These are phyloP conservation scores for Epinotia bilunana DNA, from an alignment of 2,888 invertebrate species.

Conservation along the genomic window DNA sequence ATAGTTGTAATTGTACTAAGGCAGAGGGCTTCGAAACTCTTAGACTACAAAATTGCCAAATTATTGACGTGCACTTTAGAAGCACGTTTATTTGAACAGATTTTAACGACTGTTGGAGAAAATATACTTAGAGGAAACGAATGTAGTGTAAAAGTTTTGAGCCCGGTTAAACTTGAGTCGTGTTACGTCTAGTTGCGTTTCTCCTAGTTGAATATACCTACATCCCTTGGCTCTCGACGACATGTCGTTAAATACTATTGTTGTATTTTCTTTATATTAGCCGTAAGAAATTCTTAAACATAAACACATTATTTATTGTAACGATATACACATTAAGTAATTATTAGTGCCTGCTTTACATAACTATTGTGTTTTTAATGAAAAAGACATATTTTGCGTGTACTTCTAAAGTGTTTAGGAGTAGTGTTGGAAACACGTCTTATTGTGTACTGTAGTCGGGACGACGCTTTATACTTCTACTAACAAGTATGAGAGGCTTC, in stretches of 20 bases:
- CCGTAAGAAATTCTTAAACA: conserved; percentile 75
- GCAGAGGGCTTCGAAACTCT: conserved; percentile 34
- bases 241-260: conserved; percentile 58
- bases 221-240: conserved; percentile 42
- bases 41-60: conserved; percentile 28
- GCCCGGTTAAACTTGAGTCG: conserved; percentile 24
- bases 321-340: conserved; percentile 78
- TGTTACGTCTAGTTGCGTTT: conserved; percentile 41
- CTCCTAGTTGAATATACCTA: conserved; percentile 41
- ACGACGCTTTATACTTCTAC: conserved; percentile 66
- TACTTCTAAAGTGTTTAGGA: conserved; percentile 65
- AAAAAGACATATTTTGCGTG: conserved; percentile 81
- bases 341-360: conserved; percentile 83
- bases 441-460: conserved; percentile 55
- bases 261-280: conserved; percentile 71
- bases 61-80: conserved; percentile 31
- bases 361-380: conserved; percentile 68
- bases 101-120: conserved; percentile 21
- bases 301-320: conserved; percentile 83
- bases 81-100: conserved; percentile 21
- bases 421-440: conserved; percentile 73
- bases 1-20: conserved; percentile 52
- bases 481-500: conserved; percentile 79
- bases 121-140: conserved; percentile 7
- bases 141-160: conserved; percentile 35